Percentiles rank a stretch among this genome's conserved stretches.
Evolutionary conservation across 2,888 invertebrate species (phyloP).

Genomic region (Ommatoiulus sabulosus): DNA sequence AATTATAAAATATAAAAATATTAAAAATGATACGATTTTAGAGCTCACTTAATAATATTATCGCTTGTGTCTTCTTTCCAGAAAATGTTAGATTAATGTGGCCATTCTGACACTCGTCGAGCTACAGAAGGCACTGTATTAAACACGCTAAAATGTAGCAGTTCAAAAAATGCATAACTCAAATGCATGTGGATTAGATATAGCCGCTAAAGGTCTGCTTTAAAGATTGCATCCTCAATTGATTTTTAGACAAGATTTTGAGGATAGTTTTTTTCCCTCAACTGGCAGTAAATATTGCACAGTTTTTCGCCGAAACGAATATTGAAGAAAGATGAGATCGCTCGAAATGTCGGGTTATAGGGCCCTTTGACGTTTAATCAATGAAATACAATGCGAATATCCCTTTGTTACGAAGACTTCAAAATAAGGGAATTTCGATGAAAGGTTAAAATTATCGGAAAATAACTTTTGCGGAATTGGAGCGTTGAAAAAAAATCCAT

Average conservation of each 20-base stretch:
- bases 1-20: too few relatives aligned
- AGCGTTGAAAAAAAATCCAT: background rate
- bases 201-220: background rate
- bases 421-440: background rate
- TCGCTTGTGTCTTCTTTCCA: too few relatives aligned
- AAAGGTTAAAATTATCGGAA: slow-evolving; percentile 16
- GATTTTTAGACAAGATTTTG: background rate
- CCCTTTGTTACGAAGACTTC: background rate
- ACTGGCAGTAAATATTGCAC: background rate
- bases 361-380: slow-evolving; percentile 20
- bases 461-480: background rate
- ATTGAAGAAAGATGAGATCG: slow-evolving; percentile 21
- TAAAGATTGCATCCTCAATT: slow-evolving; percentile 15
- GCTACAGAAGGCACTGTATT: too few relatives aligned
- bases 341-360: slow-evolving; percentile 8
- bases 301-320: background rate
- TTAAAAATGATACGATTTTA: too few relatives aligned
- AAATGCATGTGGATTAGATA: background rate
- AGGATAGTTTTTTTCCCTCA: background rate
- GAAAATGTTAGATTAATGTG: too few relatives aligned
- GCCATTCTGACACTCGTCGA: too few relatives aligned
- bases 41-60: too few relatives aligned
- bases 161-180: too few relatives aligned
- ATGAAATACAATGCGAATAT: background rate
- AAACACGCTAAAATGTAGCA: too few relatives aligned